A percentile compares a stretch with the other conserved stretches of the same genome.
Conservation (phyloP, 2,797 vertebrate species). For the Ptychobarbus kaznakovi region DNA sequence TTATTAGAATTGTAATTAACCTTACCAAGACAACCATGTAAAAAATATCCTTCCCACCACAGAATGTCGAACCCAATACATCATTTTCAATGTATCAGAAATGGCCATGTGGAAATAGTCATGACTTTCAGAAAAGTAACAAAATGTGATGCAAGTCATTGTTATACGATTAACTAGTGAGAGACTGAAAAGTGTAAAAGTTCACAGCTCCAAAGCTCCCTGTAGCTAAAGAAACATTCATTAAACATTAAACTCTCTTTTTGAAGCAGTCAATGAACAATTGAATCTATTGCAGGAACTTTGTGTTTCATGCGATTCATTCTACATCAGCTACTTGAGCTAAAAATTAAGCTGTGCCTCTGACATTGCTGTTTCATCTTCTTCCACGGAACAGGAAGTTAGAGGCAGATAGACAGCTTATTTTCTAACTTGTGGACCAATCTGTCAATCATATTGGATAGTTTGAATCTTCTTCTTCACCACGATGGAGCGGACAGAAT, state of each 20-base stretch:
- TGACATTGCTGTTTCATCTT: background rate
- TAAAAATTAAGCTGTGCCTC: conserved; percentile 16
- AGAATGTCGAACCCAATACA: background rate
- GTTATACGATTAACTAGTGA: background rate
- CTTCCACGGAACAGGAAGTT: background rate
- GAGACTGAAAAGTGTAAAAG: background rate
- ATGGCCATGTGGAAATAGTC: background rate
- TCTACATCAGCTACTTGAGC: background rate
- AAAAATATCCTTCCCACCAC: background rate
- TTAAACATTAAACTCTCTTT: background rate
- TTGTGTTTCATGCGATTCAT: conserved; percentile 2
- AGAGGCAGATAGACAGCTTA: background rate
- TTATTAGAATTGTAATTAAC: background rate
- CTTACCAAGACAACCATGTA: background rate
- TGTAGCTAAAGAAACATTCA: background rate
- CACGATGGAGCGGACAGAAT: background rate
- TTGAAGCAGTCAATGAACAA: background rate
- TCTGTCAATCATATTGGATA: background rate
- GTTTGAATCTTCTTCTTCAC: background rate
- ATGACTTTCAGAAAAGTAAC: background rate
- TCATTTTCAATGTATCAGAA: background rate
- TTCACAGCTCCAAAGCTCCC: background rate
- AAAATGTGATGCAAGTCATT: background rate
- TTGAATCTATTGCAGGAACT: background rate
- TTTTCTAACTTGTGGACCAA: background rate